A percentile compares a stretch with the other conserved stretches of the same genome.
Conservation (phyloP, 2,113 vertebrate genomes). For the Gadus chalcogrammus region DNA sequence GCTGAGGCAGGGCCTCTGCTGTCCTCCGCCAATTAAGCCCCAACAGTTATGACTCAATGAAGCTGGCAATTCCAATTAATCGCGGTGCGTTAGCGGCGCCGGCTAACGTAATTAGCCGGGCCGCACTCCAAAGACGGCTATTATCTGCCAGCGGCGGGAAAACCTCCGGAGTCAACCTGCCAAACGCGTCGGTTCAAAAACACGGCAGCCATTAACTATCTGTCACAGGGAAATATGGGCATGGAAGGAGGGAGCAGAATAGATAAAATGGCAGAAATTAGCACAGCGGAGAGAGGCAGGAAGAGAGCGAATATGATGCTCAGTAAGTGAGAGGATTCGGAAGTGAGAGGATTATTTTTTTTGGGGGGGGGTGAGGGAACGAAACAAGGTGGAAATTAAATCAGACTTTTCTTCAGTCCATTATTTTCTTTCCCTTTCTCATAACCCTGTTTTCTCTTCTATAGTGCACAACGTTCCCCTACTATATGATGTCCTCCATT, state of each 20-base stretch:
- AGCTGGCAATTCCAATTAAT: conserved; percentile 54
- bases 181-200: conserved; percentile 28
- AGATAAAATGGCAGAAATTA: neutral
- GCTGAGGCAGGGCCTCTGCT: conserved; percentile 24
- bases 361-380: no score
- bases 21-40: conserved; percentile 40
- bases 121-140: conserved; percentile 38
- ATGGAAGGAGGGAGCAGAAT: neutral
- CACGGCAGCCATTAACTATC: conserved; percentile 31
- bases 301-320: neutral
- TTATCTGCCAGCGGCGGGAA: conserved; percentile 15
- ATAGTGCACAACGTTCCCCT: no score
- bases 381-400: no score
- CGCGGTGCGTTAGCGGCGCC: conserved; percentile 48
- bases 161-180: conserved; percentile 25
- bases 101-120: conserved; percentile 47
- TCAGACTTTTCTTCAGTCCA: no score
- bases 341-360: neutral
- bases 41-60: conserved; percentile 50
- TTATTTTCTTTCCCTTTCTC: no score
- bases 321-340: neutral
- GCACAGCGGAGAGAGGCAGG: neutral
- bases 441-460: no score
- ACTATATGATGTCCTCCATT: no score
- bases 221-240: no score